These are phyloP conservation scores for Pomatostomus ruficeps DNA, from an alignment of 2,113 vertebrate species.

Conservation along the genomic window DNA sequence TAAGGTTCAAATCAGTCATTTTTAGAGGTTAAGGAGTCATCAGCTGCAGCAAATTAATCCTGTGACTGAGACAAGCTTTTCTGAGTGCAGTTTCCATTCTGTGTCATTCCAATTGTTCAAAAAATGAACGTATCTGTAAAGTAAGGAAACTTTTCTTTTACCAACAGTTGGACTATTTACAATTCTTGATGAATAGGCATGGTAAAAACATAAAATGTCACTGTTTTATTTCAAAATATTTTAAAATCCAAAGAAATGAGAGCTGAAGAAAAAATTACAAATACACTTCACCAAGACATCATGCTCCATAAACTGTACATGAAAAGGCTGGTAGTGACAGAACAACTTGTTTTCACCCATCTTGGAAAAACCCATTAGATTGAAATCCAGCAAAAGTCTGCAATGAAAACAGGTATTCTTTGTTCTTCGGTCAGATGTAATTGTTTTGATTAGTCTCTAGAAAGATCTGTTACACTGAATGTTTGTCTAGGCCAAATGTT, in stretches of 20 bases:
- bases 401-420: background rate
- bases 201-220: background rate
- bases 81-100: background rate
- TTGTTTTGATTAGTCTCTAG: background rate
- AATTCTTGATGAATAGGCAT: background rate
- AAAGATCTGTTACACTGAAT: background rate
- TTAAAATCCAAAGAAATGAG: background rate
- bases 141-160: background rate
- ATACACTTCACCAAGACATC: background rate
- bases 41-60: background rate
- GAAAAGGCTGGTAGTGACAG: background rate
- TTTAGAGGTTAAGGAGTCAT: background rate
- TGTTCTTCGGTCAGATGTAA: background rate
- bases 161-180: background rate
- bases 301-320: rapidly evolving
- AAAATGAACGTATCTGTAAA: background rate
- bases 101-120: background rate
- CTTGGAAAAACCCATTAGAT: background rate
- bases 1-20: background rate
- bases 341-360: background rate
- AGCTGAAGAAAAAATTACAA: background rate
- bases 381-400: background rate
- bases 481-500: background rate
- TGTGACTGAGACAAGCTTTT: background rate
- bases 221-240: background rate